Evolutionary conservation across 1,140 invertebrate species (phyloP).

Genomic region (Neotoxoptera formosana): DNA sequence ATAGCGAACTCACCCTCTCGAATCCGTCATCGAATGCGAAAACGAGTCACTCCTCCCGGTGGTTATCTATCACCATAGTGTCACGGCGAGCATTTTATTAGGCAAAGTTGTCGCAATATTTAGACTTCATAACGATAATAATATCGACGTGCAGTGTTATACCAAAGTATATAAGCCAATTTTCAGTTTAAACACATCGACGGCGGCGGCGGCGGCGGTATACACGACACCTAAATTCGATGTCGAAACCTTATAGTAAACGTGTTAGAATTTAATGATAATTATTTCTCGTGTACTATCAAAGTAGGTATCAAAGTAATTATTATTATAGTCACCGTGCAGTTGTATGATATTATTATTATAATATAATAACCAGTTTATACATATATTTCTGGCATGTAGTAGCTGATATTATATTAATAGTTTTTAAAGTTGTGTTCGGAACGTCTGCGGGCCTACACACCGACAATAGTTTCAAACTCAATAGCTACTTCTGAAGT

Average conservation of each 20-base stretch:
- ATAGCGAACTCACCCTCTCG: background rate
- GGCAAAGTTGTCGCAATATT: background rate
- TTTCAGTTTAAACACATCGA: background rate
- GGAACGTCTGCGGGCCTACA: background rate
- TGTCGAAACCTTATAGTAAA: background rate
- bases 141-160: background rate
- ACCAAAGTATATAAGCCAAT: background rate
- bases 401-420: background rate
- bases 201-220: rapidly evolving
- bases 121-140: background rate
- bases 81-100: background rate
- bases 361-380: background rate
- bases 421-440: background rate
- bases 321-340: background rate
- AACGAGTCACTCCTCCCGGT: background rate
- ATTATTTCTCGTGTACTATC: background rate
- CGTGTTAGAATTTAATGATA: background rate
- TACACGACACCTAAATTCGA: background rate
- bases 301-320: background rate
- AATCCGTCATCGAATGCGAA: background rate
- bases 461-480: background rate
- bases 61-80: slow-evolving; percentile 1
- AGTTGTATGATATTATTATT: background rate
- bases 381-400: background rate
- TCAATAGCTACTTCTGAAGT: slow-evolving; percentile 1